Percentiles rank a stretch among this genome's conserved stretches.
These are phyloP conservation scores for Medauroidea extradentata DNA, from an alignment of 1,140 invertebrate genomes.

Conservation along the genomic window DNA sequence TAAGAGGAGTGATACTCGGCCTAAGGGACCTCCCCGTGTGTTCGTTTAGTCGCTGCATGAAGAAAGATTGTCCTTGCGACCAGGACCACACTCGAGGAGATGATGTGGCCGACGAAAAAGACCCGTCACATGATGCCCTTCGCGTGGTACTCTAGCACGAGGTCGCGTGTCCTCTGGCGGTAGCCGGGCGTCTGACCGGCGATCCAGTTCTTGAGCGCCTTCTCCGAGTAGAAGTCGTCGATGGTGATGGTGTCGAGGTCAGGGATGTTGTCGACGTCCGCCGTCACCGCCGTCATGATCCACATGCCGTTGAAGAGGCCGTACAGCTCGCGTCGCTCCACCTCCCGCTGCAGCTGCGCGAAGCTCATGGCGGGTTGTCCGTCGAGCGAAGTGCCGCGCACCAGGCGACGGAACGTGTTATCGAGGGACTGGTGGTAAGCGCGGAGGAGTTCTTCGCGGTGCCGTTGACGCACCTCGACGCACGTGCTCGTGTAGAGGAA, in stretches of 20 bases:
- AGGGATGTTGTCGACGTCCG: neutral
- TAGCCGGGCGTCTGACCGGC: neutral
- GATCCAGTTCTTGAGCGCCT: neutral
- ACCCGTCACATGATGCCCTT: no score
- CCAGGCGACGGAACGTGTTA: neutral
- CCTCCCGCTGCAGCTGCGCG: neutral
- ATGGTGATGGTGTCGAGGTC: neutral
- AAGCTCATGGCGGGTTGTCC: neutral
- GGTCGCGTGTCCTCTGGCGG: no score
- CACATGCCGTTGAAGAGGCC: neutral
- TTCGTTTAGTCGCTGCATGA: no score
- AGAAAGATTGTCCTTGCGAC: no score
- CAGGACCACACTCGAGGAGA: no score
- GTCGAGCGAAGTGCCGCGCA: neutral
- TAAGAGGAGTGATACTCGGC: no score
- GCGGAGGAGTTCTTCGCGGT: conserved; percentile 43
- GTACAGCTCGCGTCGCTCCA: neutral
- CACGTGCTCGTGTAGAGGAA: conserved; percentile 41
- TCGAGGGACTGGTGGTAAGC: conserved; percentile 38
- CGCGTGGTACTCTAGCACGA: no score
- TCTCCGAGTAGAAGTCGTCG: neutral
- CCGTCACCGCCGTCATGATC: neutral
- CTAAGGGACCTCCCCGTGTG: no score
- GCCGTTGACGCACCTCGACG: conserved; percentile 38
- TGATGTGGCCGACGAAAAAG: no score